Evolutionary conservation across 2,888 invertebrate species (phyloP), one percentile per base, ranked within the genome.

Genomic region (Lasioglossum leucozonium): DNA sequence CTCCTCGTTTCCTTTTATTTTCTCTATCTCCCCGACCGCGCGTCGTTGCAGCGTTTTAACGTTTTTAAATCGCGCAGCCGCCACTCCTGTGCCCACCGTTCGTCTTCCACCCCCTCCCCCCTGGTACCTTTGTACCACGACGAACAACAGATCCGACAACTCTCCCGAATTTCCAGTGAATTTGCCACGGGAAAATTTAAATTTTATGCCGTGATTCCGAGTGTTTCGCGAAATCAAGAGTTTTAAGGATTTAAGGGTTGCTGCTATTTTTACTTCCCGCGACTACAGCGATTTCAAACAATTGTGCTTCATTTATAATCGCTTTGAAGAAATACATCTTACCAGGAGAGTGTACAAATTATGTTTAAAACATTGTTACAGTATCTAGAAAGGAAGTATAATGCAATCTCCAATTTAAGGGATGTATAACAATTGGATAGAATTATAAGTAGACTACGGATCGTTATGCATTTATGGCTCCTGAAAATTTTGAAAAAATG

Each of bases 1-100:
- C 89, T 58, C 72, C 22, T 1, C 26, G 62, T 81, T 89, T 87
- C 78, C 82, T 89, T 87, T 79, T 81, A 82, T 89, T 89, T 84
- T 72, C 76, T 0, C 72, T 22, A 34, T 34, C 18, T 65, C 65
- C 0, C 65, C 51, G 34, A 34, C 65, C 65, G 34, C 72, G 26
- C 72, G 67, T 81, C 82, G 72, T 82, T 84, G 40, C 51, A 30
- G 44, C 75, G 67, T 81, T 87, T 88, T 85, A 84, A 87, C 77
- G 44, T 81, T 85, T 87, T 78, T 75, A 84, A 79, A 87, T 82
- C 72, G 65, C 34, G 44, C 47, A 37, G 4, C 16, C n/a, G 22
- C n/a, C 30, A 16, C n/a, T 22, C 51, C 51, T 51, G 51, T 58
- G 58, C 26, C 30, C 37, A 13, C 67, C 58, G 26, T n/a, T 42